These are phyloP conservation scores for Listronotus bonariensis DNA, from an alignment of 1,140 invertebrate genomes.

Conservation along the genomic window DNA sequence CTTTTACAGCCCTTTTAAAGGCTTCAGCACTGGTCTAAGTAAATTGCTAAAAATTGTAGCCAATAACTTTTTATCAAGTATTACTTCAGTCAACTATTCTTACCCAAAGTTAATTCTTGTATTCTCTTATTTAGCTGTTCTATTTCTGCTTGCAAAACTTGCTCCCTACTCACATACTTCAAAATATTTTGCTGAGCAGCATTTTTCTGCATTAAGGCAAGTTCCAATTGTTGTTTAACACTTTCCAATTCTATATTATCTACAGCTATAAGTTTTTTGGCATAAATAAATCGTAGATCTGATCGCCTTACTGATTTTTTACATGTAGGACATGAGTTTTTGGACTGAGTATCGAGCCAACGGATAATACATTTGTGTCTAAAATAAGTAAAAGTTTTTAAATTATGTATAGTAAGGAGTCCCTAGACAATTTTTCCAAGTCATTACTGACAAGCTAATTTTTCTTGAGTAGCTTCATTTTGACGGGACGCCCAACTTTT, in stretches of 20 bases:
- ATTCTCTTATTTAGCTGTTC: slow-evolving; percentile 47
- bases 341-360: slow-evolving; percentile 67
- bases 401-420: too few relatives aligned
- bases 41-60: too few relatives aligned
- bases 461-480: too few relatives aligned
- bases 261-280: slow-evolving; percentile 58
- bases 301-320: slow-evolving; percentile 69
- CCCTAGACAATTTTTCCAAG: too few relatives aligned
- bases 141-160: slow-evolving; percentile 47
- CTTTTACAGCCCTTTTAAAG: too few relatives aligned
- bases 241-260: slow-evolving; percentile 61
- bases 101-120: slow-evolving; percentile 45
- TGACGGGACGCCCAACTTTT: too few relatives aligned
- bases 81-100: too few relatives aligned
- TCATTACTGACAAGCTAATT: too few relatives aligned
- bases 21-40: too few relatives aligned
- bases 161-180: slow-evolving; percentile 51
- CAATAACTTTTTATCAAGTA: too few relatives aligned
- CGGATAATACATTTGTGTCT: slow-evolving; percentile 80
- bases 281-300: slow-evolving; percentile 75
- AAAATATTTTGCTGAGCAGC: slow-evolving; percentile 56
- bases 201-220: slow-evolving; percentile 55
- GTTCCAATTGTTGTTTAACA: slow-evolving; percentile 60
- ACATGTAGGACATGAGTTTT: slow-evolving; percentile 80
- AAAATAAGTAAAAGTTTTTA: slow-evolving; percentile 71